Percentiles rank a stretch among this genome's conserved stretches.
These are phyloP conservation scores for Volucella zonaria DNA, from an alignment of 2,888 invertebrate genomes.

Conservation along the genomic window DNA sequence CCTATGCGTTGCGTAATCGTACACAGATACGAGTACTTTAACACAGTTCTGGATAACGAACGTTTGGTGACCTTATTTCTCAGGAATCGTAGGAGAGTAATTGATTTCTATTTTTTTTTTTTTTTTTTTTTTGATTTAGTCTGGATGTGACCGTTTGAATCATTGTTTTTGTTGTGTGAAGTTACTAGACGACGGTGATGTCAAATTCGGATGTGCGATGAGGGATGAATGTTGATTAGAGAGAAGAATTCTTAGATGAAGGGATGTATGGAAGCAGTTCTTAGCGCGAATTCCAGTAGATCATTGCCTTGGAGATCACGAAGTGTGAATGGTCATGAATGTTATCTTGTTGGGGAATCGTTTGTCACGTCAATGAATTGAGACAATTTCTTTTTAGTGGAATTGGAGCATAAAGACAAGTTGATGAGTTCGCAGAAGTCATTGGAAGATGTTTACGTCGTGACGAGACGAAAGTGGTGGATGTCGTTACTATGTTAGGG, in stretches of 20 bases:
- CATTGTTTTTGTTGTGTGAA: slow-evolving; percentile 37
- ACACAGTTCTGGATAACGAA: slow-evolving; percentile 63
- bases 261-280: background rate
- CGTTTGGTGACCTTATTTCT: slow-evolving; percentile 65
- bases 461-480: no score
- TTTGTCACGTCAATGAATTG: slow-evolving; percentile 55
- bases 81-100: slow-evolving; percentile 61
- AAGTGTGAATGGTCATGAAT: slow-evolving; percentile 63
- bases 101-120: slow-evolving; percentile 57
- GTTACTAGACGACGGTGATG: background rate
- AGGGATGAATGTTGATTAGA: slow-evolving; percentile 71
- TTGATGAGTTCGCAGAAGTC: slow-evolving; percentile 19
- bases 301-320: slow-evolving; percentile 61
- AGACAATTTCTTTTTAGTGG: slow-evolving; percentile 17
- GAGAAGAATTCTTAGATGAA: slow-evolving; percentile 33
- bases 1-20: slow-evolving; percentile 38
- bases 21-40: slow-evolving; percentile 28
- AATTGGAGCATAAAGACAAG: slow-evolving; percentile 37
- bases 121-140: background rate
- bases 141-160: slow-evolving; percentile 42
- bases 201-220: slow-evolving; percentile 69
- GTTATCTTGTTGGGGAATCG: slow-evolving; percentile 62
- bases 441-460: background rate
- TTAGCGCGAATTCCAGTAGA: slow-evolving; percentile 53
- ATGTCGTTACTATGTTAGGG: no score